Base-by-base conservation (phyloP, 2,888 invertebrate genomes). In the Tribolium freemani region DNA sequence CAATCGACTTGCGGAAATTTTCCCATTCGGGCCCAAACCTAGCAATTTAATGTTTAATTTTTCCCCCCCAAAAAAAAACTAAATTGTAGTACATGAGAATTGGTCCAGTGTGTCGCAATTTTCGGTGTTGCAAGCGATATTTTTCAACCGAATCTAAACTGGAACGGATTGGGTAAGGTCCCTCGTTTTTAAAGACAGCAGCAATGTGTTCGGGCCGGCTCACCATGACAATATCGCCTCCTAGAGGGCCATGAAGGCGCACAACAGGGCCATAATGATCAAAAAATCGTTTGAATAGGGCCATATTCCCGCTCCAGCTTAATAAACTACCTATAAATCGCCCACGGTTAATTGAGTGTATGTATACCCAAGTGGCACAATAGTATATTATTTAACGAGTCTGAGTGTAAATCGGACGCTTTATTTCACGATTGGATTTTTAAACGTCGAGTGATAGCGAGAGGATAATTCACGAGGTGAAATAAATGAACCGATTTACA, bases 181-280 rank as follows among this genome's bases (percentile, higher is more conserved):
- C 91, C 78, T 92, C 92, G 83, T 89, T 88, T 1, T 88, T 85
- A 75, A 90, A 90, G 1, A 92, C 90, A 75, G 90, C 88, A 72
- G 89, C 88, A 48, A 91, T 90, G 78, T 92, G 91, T 69, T 91
- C 91, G 0, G 92, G 91, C 61, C 91, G 88, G 80, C 88, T 90
- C 54, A 92, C 85, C 72, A 92, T 86, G 2, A 92, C 90, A 13
- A 92, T 89, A 76, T 92, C 90, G 0, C 89, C 88, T 0, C 91
- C 90, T 50, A 92, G 87, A 0, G 91, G 91, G 21, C 91, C 91
- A 16, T 91, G 89, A 58, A 92, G 88, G 60, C 92, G 88, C 5
- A 92, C 91, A 1, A 92, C 89, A 0, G 92, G 91, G 0, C 92
- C 92, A 75, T 92, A 92, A 74, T 87, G 85, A 60, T 88, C 85